Base-by-base conservation (phyloP, 2,888 invertebrate species). In the Heliconius charithonia region DNA sequence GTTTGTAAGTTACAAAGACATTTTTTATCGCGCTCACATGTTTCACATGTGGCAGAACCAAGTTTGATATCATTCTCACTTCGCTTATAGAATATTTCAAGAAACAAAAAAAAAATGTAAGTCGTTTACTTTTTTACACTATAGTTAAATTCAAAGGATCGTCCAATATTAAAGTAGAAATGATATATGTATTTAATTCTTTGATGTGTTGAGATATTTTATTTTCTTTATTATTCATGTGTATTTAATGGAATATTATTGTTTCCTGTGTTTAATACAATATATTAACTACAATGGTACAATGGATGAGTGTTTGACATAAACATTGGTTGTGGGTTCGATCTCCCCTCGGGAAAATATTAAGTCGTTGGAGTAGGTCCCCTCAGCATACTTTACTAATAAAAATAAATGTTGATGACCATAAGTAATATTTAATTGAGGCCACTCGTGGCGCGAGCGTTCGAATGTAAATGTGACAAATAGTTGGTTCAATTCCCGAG, bases 11-110 rank as follows among this genome's bases (percentile, higher is more conserved):
- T 86, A 84, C 85, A 82, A 85, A 87, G 84, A 90, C 87, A 85
- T 83, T 89, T 88, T 89, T 89, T 85, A 84, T 79, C 77, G 81
- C 81, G 83, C 83, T 87, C 91, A 91, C 84, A 86, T 91, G 91
- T 85, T 82, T 37, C 77, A 81, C 84, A 84, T 79, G 78, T 84
- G 84, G 77, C 71, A 77, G 76, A 77, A 32, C 37, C 76, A 78
- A 77, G 78, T 82, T 82, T 82, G 81, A 83, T 83, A 83, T 82
- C 82, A 81, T 82, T 82, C 75, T 72, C 56, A 78, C 79, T 76
- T 56, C 69, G 66, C 72, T 77, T 77, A 77, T 73, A 72, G 32
- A 76, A 76, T 16, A 62, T 6, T 37, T 56, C 10, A 66, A 78
- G 59, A 67, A 67, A 66, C 41, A 45, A 51, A 77, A 37, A 32